Evolutionary conservation across 1,140 invertebrate genomes (phyloP), one percentile per base, ranked within the genome.

Genomic region (Conus ventricosus): DNA sequence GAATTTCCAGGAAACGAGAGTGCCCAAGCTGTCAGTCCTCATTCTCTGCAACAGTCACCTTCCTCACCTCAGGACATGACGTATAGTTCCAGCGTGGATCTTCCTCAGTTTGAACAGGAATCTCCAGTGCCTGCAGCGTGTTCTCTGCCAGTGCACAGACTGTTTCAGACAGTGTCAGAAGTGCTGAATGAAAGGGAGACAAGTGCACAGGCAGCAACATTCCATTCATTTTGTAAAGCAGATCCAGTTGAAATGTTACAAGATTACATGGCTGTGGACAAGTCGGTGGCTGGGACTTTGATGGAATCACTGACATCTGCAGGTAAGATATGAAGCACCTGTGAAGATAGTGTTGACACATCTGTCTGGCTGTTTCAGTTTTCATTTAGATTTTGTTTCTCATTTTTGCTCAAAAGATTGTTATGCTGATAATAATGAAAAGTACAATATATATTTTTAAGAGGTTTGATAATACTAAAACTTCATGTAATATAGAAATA

Each of bases 141-240:
- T 84, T 25, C 82, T 20, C 82, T 84, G 17, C 54, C 54, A 23
- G 85, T 55, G 67, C 71, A 23, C 57, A 53, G 82, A 55, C 84
- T 60, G 25, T 78, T 88, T 53, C 80, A 81, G 57, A 88, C 80
- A 39, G 53, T 84, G 51, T 84, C 83, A 27, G 83, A 84, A 6
- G 85, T 55, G 85, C 53, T 78, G 20, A 51, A 54, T 53, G 80
- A 54, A 23, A 81, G 80, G 17, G 15, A 54, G 6, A 17, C 27
- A 54, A 54, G 20, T 23, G 80, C 27, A 51, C 25, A 27, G 27
- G 76, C 54, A 10, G 7, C 25, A 57, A 27, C 17, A 7, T 13
- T 13, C 20, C 25, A 15, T 51, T 78, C 27, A 78, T 78, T 39
- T 51, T 39, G 76, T 78, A 17, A 51, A 7, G 25, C 7, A 78